Base-by-base conservation (phyloP, 2,113 vertebrate species). In the Mustela lutreola region DNA sequence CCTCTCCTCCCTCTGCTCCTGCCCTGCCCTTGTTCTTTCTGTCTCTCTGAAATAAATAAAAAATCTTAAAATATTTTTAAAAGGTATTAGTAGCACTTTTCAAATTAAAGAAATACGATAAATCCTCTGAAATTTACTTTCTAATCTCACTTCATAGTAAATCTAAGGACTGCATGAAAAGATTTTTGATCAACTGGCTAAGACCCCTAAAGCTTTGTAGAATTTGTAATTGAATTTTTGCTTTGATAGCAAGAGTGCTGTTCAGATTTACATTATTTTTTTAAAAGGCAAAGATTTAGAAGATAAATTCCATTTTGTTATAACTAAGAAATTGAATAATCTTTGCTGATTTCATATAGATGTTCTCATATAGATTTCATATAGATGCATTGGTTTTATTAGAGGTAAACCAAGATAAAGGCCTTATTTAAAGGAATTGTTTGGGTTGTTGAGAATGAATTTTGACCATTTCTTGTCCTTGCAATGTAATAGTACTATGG, bases 141-240 rank as follows among this genome's bases (percentile, higher is more conserved):
- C 28, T 89, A 39, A 89, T 79, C 31, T 93, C 14, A 87, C 79
- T 80, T 86, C 89, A 95, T n/a, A 48, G 21, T 89, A 94, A 94
- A 84, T 96, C 81, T 95, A 28, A 89, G 48, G 33, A 62, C 24
- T 76, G 36, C 21, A 36, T 90, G 82, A 84, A 67, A 92, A 48
- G 39, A 91, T 82, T 93, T 93, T 95, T 85, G 26, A 97, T 28
- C 78, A 92, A 48, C 48, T 95, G 82, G 11, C 8, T 10, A 58
- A 3, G 14, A 33, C 33, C 45, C 60, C 22, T 89, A 10, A 21
- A 89, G 79, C 60, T 95, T 18, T 87, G 3, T 56, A 95, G 31
- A 67, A 84, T 95, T 33, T 78, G 24, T 95, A 89, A 81, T 58
- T 96, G 48, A 94, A 97, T 97, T 97, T 33, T 94, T 88, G 33